phyloP scores from a whole-genome alignment of 2,797 vertebrate species.

The Alca torda region DNA sequence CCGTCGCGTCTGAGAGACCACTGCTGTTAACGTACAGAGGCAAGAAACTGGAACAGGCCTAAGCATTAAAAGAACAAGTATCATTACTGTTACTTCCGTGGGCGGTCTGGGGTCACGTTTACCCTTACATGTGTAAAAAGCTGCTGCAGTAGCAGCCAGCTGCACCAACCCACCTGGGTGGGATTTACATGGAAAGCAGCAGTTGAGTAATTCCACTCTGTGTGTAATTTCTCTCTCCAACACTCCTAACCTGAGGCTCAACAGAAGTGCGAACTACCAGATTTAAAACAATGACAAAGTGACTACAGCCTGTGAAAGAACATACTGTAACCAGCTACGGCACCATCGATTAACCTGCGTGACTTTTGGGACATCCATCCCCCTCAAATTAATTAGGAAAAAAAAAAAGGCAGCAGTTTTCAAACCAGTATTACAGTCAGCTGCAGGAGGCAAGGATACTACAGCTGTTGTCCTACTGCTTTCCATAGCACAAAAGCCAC shows the following conservation, averaged over 20 bases:
- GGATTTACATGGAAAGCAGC: not conserved
- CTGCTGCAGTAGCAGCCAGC: not conserved
- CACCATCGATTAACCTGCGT: not conserved
- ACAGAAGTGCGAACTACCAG: not conserved
- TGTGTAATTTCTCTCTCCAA: not conserved
- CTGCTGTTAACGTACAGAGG: not conserved
- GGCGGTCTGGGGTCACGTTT: not conserved
- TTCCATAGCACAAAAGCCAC: not conserved
- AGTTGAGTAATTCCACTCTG: not conserved
- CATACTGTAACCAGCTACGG: fast-evolving
- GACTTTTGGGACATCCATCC: not conserved
- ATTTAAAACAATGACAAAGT: not conserved
- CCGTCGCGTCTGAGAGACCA: not conserved
- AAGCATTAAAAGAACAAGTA: not conserved
- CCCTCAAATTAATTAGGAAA: not conserved
- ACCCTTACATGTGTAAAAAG: not conserved
- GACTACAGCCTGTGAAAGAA: not conserved
- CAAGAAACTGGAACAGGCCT: not conserved
- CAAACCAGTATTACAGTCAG: not conserved
- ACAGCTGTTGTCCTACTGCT: not conserved
- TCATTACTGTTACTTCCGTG: not conserved
- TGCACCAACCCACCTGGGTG: not conserved
- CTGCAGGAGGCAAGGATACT: not conserved
- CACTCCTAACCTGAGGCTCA: not conserved
- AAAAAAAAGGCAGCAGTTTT: not conserved